Percentiles rank a stretch among this genome's conserved stretches.
Conservation (phyloP, 2,797 vertebrate genomes). For the Fringilla coelebs region DNA sequence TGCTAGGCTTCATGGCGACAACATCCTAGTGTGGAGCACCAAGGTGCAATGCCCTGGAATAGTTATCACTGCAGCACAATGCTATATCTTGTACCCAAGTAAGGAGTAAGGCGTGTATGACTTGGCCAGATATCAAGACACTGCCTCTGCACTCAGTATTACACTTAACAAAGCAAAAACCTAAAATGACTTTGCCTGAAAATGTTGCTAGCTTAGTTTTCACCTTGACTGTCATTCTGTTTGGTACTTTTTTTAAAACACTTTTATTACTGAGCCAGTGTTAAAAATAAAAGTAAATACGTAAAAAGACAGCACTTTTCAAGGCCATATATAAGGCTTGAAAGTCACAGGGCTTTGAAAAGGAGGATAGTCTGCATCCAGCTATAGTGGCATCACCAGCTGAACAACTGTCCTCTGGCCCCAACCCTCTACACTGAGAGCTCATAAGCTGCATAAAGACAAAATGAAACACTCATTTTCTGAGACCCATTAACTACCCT, state of each 20-base stretch:
- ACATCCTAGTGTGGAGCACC: accelerated
- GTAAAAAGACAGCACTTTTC: not conserved
- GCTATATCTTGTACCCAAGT: not conserved
- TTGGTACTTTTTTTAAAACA: not conserved
- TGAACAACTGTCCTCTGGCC: not conserved
- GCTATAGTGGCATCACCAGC: not conserved
- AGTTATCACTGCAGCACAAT: not conserved
- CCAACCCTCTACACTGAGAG: not conserved
- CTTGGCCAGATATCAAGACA: not conserved
- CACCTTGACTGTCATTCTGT: not conserved
- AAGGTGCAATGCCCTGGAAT: not conserved
- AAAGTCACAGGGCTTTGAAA: not conserved
- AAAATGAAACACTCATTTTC: not conserved
- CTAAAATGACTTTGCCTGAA: not conserved
- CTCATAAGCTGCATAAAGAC: not conserved
- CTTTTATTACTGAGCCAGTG: not conserved
- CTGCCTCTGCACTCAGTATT: not conserved
- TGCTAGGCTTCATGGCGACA: not conserved
- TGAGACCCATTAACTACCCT: not conserved
- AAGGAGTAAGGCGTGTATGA: not conserved
- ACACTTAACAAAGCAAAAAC: not conserved
- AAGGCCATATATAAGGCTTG: not conserved
- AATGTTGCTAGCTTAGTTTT: not conserved
- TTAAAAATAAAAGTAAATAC: not conserved
- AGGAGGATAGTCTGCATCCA: not conserved